Evolutionary conservation across 2,797 vertebrate species (phyloP).

Genomic region (Tauraco hartlaubi): DNA sequence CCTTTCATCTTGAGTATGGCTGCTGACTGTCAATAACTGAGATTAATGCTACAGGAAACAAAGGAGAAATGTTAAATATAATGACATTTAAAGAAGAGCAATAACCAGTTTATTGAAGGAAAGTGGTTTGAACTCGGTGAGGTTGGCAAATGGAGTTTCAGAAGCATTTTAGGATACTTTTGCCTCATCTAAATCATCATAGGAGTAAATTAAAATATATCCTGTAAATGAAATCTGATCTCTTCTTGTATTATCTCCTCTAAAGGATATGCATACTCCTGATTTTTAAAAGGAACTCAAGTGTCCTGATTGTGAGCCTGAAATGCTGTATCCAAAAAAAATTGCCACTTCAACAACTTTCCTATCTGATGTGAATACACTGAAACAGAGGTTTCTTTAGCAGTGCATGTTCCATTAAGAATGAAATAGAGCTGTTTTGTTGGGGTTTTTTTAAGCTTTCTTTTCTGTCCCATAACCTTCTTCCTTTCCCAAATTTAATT

Average conservation of each 20-base stretch:
- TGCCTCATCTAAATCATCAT: not conserved
- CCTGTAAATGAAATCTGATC: not conserved
- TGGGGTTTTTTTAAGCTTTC: not conserved
- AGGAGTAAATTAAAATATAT: slow-evolving; percentile 35
- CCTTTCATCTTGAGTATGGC: slow-evolving; percentile 43
- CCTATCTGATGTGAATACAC: not conserved
- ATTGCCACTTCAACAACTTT: not conserved
- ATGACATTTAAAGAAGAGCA: slow-evolving; percentile 49
- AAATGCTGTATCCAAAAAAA: not conserved
- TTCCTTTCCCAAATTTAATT: not conserved
- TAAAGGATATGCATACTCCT: not conserved
- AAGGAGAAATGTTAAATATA: slow-evolving; percentile 54
- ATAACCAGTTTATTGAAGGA: slow-evolving; percentile 51
- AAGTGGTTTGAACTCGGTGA: slow-evolving; percentile 41
- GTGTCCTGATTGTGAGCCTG: not conserved
- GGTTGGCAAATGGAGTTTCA: slow-evolving; percentile 30
- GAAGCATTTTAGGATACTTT: slow-evolving; percentile 17
- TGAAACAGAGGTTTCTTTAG: not conserved
- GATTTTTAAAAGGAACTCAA: not conserved
- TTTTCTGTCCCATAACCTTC: not conserved
- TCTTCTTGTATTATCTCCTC: not conserved
- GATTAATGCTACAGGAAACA: slow-evolving; percentile 57
- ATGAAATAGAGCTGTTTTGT: not conserved
- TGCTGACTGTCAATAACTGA: slow-evolving; percentile 44
- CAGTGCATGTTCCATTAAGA: not conserved